These are phyloP conservation scores for Nasonovia ribisnigri DNA, from an alignment of 2,888 invertebrate genomes.

Conservation along the genomic window DNA sequence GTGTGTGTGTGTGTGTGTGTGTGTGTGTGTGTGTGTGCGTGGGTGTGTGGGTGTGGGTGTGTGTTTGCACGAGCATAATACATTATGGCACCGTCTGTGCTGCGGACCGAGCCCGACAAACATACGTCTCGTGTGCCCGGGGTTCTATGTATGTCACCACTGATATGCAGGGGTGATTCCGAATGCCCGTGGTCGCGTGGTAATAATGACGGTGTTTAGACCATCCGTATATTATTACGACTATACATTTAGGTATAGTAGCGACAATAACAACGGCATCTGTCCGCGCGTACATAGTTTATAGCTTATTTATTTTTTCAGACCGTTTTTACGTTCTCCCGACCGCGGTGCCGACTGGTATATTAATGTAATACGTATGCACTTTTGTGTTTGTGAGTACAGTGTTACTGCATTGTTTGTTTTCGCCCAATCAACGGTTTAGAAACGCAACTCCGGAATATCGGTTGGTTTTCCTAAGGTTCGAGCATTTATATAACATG, in stretches of 20 bases:
- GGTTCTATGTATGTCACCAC: background rate
- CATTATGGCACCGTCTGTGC: background rate
- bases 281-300: background rate
- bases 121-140: background rate
- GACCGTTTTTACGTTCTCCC: background rate
- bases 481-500: background rate
- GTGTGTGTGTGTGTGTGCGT: background rate
- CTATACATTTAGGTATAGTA: too few species aligned
- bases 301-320: background rate
- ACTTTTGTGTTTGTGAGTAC: background rate
- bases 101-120: background rate
- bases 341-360: background rate
- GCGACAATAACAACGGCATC: background rate
- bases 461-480: background rate
- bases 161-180: background rate
- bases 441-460: background rate
- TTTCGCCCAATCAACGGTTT: background rate
- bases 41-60: too few species aligned
- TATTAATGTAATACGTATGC: background rate
- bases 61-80: background rate
- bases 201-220: background rate
- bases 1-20: background rate
- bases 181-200: background rate
- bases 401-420: background rate
- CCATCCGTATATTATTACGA: background rate